Base-by-base conservation (phyloP, 2,113 vertebrate genomes). In the Oreochromis niloticus region DNA sequence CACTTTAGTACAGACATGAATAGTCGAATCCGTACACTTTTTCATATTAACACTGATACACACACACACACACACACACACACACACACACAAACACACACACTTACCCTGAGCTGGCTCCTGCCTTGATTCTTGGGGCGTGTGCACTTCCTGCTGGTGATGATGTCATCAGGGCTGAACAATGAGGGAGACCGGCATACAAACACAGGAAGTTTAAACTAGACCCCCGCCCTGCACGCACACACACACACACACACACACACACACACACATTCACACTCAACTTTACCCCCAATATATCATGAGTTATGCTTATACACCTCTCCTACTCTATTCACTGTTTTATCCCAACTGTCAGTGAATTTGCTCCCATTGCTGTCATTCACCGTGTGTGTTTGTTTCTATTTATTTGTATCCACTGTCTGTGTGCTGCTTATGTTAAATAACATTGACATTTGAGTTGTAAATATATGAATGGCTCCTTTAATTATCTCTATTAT, bases 141-240 rank as follows among this genome's bases (percentile, higher is more conserved):
- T 95, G 94, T 89, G 84, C 83, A 19, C 88, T 93, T 95, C 95
- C 96, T 96, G 94, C 93, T 95, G 88, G 24, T 88, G 91, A 50
- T 94, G 93, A 95, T 95, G 96, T 95, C 95, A 96, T 89, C 87
- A 86, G 66, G 80, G 82, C 85, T 34, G 88, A 96, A 96, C 96
- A 97, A 97, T 96, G 94, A 93, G 88, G 83, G 93, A 95, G 96
- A 93, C 86, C 89, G 90, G 95, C 84, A 22, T 87, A 96, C 96
- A 97, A 97, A 97, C 95, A 96, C 95, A 96, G 97, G 97, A 97
- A 97, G 93, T 92, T 86, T 66, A 92, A 91, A 89, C 93, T 94
- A 92, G 94, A 92, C 91, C 92, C 85, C 92, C 94, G 86, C 95
- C 94, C 95, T 89, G 85, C 82, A 57, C 63, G 57, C 87, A 79